A percentile compares a stretch with the other conserved stretches of the same genome.
Conservation (phyloP, 1,140 invertebrate genomes). For the Oedothorax gibbosus region DNA sequence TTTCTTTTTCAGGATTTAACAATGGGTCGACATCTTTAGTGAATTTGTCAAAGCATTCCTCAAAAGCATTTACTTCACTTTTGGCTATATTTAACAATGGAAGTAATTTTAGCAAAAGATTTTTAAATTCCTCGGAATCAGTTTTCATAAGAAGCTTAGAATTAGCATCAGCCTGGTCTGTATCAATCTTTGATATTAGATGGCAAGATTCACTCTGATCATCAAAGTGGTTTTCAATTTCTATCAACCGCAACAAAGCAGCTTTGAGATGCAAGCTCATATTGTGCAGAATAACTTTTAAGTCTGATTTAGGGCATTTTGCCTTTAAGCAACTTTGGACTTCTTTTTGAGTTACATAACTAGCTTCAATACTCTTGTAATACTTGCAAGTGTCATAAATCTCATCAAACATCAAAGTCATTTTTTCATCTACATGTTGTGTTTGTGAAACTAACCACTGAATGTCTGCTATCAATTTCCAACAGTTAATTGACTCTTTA, state of each 20-base stretch:
- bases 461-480: background rate
- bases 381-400: constrained; percentile 17
- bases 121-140: background rate
- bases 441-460: background rate
- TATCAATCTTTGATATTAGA: too few species aligned
- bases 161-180: too few species aligned
- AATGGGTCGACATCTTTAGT: background rate
- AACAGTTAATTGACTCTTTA: background rate
- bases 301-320: background rate
- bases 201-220: background rate
- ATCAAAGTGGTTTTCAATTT: constrained; percentile 29
- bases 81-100: background rate
- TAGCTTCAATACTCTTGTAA: constrained; percentile 40
- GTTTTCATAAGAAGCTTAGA: background rate
- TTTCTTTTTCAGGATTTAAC: constrained; percentile 8
- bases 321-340: background rate
- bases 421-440: background rate
- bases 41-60: constrained; percentile 13
- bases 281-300: constrained; percentile 30
- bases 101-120: background rate
- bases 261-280: constrained; percentile 46
- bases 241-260: constrained; percentile 8
- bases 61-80: constrained; percentile 18
- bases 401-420: background rate
- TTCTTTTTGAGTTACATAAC: background rate